These are phyloP conservation scores for Beris morrisii DNA, from an alignment of 2,888 invertebrate genomes.

Conservation along the genomic window DNA sequence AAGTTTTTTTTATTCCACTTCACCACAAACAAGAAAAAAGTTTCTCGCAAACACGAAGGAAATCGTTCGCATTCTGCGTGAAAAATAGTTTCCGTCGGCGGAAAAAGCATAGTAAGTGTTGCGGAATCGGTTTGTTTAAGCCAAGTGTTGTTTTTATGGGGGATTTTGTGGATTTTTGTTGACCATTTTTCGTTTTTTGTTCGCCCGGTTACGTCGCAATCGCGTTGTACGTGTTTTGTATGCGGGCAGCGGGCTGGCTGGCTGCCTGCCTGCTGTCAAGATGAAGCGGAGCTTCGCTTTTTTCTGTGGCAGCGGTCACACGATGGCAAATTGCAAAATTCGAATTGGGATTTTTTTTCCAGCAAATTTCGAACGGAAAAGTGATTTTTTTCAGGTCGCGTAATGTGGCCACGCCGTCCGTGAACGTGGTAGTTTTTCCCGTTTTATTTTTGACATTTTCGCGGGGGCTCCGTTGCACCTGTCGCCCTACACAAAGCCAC, in stretches of 20 bases:
- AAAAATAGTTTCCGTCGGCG: constrained; percentile 6
- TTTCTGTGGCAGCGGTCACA: not conserved
- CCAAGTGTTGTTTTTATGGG: not conserved
- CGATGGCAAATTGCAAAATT: not conserved
- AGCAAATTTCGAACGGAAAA: not conserved
- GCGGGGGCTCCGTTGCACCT: too few species aligned
- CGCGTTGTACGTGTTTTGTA: constrained; percentile 11
- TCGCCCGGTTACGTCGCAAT: constrained; percentile 25
- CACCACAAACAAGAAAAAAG: constrained; percentile 25
- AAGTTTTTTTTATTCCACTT: constrained; percentile 25
- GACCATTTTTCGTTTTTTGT: constrained; percentile 9
- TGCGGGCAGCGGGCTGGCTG: not conserved
- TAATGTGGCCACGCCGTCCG: too few species aligned
- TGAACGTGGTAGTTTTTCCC: too few species aligned
- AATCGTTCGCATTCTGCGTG: not conserved
- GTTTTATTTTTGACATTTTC: too few species aligned
- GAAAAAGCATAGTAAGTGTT: not conserved
- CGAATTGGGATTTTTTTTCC: not conserved
- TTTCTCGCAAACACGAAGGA: constrained; percentile 2
- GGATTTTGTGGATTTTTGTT: constrained; percentile 2
- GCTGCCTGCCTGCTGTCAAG: constrained; percentile 1
- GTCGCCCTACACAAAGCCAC: too few species aligned
- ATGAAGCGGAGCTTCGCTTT: not conserved
- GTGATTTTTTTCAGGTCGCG: too few species aligned
- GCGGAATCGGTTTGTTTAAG: not conserved